phyloP scores from a whole-genome alignment of 1,140 invertebrate species.

The Sesamia nonagrioides region DNA sequence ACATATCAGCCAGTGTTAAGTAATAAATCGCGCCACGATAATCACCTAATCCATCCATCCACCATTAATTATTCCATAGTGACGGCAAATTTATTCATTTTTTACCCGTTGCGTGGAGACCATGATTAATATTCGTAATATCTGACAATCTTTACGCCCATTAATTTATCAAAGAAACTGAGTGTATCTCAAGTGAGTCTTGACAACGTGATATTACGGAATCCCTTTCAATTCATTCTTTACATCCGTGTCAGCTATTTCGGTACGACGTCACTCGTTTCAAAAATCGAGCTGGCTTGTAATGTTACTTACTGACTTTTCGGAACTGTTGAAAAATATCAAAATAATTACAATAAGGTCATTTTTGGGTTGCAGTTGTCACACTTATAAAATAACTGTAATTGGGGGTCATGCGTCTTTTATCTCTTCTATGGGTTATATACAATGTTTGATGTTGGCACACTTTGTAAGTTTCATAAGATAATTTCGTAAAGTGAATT shows the following conservation, averaged over 20 bases:
- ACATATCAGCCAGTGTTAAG: not conserved
- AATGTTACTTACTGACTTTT: slow-evolving; percentile 34
- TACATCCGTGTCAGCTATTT: slow-evolving; percentile 24
- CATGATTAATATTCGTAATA: slow-evolving; percentile 45
- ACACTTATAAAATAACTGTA: too few species aligned
- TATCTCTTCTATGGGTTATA: too few species aligned
- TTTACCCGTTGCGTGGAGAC: slow-evolving; percentile 36
- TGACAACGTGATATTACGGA: slow-evolving; percentile 36
- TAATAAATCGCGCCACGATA: slow-evolving; percentile 36
- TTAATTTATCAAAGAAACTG: slow-evolving; percentile 44
- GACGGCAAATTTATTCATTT: slow-evolving; percentile 41
- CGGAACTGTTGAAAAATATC: slow-evolving; percentile 14
- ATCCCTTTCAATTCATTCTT: slow-evolving; percentile 42
- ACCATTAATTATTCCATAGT: slow-evolving; percentile 25
- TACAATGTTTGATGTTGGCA: too few species aligned
- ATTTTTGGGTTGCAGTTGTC: too few species aligned
- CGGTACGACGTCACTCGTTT: slow-evolving; percentile 5
- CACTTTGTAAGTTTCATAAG: too few species aligned
- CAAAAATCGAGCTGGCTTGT: slow-evolving; percentile 29
- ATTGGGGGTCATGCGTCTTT: too few species aligned
- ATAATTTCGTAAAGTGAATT: too few species aligned
- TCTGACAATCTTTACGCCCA: slow-evolving; percentile 37
- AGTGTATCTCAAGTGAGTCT: slow-evolving; percentile 37
- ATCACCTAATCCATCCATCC: slow-evolving; percentile 33
- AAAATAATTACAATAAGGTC: too few species aligned